Conservation (phyloP, 2,888 invertebrate genomes). For the Epinotia nisella region DNA sequence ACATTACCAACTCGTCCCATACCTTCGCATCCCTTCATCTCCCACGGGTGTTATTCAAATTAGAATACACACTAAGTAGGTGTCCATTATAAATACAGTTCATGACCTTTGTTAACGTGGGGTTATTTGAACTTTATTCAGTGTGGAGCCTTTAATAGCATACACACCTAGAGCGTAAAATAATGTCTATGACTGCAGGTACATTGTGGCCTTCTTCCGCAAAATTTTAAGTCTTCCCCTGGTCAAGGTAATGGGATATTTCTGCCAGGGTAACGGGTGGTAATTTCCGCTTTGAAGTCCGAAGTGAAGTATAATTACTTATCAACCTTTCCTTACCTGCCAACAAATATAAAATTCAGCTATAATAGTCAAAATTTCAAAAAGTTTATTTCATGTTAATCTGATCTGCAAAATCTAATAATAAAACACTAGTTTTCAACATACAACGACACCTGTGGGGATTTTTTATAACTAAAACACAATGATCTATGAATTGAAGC, state of each 20-base stretch:
- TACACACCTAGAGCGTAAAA: neutral
- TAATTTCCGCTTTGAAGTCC: too few species aligned
- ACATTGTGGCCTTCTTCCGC: neutral
- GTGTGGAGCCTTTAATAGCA: neutral
- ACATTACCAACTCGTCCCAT: conserved; percentile 3
- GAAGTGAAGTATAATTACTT: too few species aligned
- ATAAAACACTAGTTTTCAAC: neutral
- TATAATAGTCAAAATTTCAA: too few species aligned
- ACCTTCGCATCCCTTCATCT: conserved; percentile 12
- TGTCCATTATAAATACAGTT: conserved; percentile 7
- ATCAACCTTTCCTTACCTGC: too few species aligned
- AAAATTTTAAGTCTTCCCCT: too few species aligned
- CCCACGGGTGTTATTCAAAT: conserved; percentile 9
- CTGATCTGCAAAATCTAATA: too few species aligned
- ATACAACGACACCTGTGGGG: neutral
- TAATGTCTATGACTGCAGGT: neutral
- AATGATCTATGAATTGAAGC: neutral
- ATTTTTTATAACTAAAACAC: neutral
- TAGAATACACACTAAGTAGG: conserved; percentile 12
- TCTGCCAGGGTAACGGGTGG: too few species aligned
- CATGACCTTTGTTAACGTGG: conserved; percentile 8
- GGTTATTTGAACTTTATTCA: neutral
- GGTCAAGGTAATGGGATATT: too few species aligned
- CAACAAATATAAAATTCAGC: too few species aligned
- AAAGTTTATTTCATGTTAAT: too few species aligned